Evolutionary conservation across 2,888 invertebrate genomes (phyloP), one percentile per base, ranked within the genome.

Genomic region (Germaria angustata): DNA sequence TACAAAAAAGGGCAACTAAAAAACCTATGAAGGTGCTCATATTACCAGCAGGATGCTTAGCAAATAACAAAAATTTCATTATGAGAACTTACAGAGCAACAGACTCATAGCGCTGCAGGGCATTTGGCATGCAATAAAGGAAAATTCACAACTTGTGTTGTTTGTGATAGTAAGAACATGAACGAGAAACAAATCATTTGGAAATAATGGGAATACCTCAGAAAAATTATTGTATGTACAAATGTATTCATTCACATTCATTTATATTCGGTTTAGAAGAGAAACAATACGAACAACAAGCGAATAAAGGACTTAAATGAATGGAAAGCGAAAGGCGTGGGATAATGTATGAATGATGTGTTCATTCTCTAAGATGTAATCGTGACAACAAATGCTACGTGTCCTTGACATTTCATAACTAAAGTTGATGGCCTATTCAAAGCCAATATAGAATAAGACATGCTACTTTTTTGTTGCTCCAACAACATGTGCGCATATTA

Each of bases 391-490:
- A 15, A 46, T 28, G 17, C 32, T 66, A 66, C 51, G 15, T 73
- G 68, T 51, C 80, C 80, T 80, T 80, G 80, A 73, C 80, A 80
- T 80, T 80, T 51, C 59, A 61, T 68, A 66, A 80, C 68, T 53
- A 22, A 17, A 51, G 49, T 32, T 51, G 49, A 41, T 41, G 9
- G 41, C 9, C 9, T 22, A 22, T 49, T 49, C 22, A 49, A 49
- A 8, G 22, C 2, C 20, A 44, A 2, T 17, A 17, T 3, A 32
- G 32, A 32, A 32, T 3, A 32, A 32, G 6, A 32, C 3, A 32
- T 3, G 3, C 32, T 32, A 7, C 36, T 36, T 11, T 36, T 28
- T 6, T 28, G 28, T 28, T 28, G 28, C 6, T 28, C 28, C 28
- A 28, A 5, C 28, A 28, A 6, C 28, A 6, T 28, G 28, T 28